A percentile compares a stretch with the other conserved stretches of the same genome.
Conservation (phyloP, 2,888 invertebrate genomes). For the Pyrocoelia pectoralis region DNA sequence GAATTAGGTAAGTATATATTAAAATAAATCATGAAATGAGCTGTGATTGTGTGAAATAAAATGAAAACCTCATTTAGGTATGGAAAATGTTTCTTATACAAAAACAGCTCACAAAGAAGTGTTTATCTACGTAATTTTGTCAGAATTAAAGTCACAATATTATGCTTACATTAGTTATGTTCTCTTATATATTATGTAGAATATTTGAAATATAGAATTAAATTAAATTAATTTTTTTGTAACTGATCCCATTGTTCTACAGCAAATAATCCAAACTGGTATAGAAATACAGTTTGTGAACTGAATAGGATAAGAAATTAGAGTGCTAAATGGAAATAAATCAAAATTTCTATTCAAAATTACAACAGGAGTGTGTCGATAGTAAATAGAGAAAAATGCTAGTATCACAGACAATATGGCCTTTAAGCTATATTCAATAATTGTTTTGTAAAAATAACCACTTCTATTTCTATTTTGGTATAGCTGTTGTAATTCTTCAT, state of each 20-base stretch:
- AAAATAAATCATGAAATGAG: too few relatives aligned
- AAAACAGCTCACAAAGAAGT: too few relatives aligned
- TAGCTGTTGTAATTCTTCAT: constrained; percentile 60
- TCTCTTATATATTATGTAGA: too few relatives aligned
- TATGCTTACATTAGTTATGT: too few relatives aligned
- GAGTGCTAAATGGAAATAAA: constrained; percentile 59
- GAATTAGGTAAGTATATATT: too few relatives aligned
- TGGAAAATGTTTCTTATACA: too few relatives aligned
- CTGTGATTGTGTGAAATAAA: too few relatives aligned
- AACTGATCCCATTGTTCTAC: constrained; percentile 53
- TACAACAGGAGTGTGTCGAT: constrained; percentile 60
- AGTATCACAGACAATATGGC: constrained; percentile 54
- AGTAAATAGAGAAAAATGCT: constrained; percentile 56
- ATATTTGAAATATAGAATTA: too few relatives aligned
- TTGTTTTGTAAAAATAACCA: constrained; percentile 34
- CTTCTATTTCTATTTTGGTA: constrained; percentile 39
- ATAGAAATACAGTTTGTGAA: constrained; percentile 62
- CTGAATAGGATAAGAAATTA: constrained; percentile 63
- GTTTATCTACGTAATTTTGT: too few relatives aligned
- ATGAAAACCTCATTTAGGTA: too few relatives aligned
- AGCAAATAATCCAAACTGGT: constrained; percentile 63
- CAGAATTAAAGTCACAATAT: too few relatives aligned
- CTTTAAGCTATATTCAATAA: constrained; percentile 57
- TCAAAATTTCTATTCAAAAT: constrained; percentile 58
- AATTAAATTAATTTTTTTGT: background rate